Conservation (phyloP, 2,113 vertebrate genomes). For the cattle (Bos taurus) region ARS-UCD2.0 NC_037347.1:35975501-35976000, state of each 20-base stretch:
- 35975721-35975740: neutral
- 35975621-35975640: neutral
- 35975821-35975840: neutral
- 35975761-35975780: neutral
- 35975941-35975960: neutral
- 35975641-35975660: neutral
- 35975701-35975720: conserved; percentile 2
- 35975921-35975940: neutral
- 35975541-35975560: neutral
- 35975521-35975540: neutral
- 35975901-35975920: neutral
- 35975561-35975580: neutral
- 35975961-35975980: neutral
- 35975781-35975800: neutral
- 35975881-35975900: neutral
- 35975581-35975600: neutral
- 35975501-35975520: neutral
- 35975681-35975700: neutral
- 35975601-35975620: neutral
- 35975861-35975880: neutral
- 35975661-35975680: neutral
- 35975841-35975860: neutral
- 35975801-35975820: neutral
- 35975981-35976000: neutral
- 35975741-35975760: neutral